Conservation (phyloP, 1,140 invertebrate genomes). For the Oreohelix idahoensis region DNA sequence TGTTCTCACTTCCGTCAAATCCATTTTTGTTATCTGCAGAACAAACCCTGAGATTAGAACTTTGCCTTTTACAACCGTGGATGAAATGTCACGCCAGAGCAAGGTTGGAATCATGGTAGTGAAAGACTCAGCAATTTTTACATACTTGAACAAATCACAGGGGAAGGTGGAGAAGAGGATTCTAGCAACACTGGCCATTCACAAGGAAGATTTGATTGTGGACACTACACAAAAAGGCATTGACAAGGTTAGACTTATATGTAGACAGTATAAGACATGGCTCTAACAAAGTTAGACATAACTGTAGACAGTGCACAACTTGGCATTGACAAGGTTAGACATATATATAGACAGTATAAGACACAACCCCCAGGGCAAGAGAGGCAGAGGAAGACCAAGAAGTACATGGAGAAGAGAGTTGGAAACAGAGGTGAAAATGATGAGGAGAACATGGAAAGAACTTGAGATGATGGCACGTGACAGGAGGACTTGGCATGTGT, state of each 20-base stretch:
- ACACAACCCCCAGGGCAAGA: too few relatives aligned
- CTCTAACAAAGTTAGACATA: background rate
- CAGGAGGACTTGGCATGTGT: too few relatives aligned
- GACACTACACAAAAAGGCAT: constrained; percentile 42
- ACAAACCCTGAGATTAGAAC: constrained; percentile 19
- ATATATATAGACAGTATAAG: too few relatives aligned
- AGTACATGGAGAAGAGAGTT: too few relatives aligned
- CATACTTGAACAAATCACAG: constrained; percentile 42
- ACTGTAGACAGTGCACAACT: constrained; percentile 26
- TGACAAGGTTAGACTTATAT: constrained; percentile 30
- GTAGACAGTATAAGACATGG: too few relatives aligned
- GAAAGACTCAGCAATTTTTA: background rate
- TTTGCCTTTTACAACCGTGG: constrained; percentile 42
- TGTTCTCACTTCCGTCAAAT: too few relatives aligned
- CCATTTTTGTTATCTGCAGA: background rate
- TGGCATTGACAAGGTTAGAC: too few relatives aligned
- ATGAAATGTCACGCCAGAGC: constrained; percentile 39
- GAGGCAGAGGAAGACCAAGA: too few relatives aligned
- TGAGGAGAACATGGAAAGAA: too few relatives aligned
- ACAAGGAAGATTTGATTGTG: constrained; percentile 20
- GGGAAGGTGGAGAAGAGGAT: constrained; percentile 32
- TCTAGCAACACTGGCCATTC: constrained; percentile 22
- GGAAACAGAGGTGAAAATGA: too few relatives aligned
- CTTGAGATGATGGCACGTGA: too few relatives aligned
- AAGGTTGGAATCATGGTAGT: constrained; percentile 21